phyloP scores from a whole-genome alignment of 1,140 invertebrate species.

The Tetragnatha versicolor region DNA sequence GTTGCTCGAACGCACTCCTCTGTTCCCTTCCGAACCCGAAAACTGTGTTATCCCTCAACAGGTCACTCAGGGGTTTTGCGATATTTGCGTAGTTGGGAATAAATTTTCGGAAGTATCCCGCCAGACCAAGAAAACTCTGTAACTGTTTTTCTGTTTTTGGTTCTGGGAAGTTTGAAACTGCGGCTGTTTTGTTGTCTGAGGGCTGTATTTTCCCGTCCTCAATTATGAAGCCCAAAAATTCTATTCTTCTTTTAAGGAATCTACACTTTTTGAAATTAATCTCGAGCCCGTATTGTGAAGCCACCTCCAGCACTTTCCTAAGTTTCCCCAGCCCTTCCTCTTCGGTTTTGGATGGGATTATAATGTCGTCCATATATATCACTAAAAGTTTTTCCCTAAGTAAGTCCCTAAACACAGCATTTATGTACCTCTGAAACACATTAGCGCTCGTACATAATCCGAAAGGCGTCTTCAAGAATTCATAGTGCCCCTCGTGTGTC shows the following conservation, averaged over 20 bases:
- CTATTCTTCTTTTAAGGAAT: conserved; percentile 15
- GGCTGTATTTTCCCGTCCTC: neutral
- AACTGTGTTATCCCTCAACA: conserved; percentile 57
- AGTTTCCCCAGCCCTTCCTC: neutral
- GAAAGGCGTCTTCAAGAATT: conserved; percentile 39
- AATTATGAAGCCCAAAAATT: conserved; percentile 49
- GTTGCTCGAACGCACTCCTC: conserved; percentile 41
- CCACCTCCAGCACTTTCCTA: neutral
- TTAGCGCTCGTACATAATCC: too few species aligned
- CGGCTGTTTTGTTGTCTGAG: neutral
- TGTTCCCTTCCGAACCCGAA: conserved; percentile 45
- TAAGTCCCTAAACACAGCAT: conserved; percentile 3
- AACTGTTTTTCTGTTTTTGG: neutral
- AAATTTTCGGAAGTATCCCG: conserved; percentile 66
- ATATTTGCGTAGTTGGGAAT: conserved; percentile 60
- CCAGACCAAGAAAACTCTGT: conserved; percentile 9
- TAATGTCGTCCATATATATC: conserved; percentile 23
- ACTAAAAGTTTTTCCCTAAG: neutral
- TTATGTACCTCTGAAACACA: conserved; percentile 52
- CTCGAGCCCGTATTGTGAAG: conserved; percentile 3
- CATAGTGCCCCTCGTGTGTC: conserved; percentile 35
- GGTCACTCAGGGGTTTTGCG: conserved; percentile 47
- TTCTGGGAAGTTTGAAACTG: neutral
- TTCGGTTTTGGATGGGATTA: neutral
- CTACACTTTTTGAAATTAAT: conserved; percentile 42